Base-by-base conservation (phyloP, 2,113 vertebrate genomes). In the Trochalopteron elliotii region DNA sequence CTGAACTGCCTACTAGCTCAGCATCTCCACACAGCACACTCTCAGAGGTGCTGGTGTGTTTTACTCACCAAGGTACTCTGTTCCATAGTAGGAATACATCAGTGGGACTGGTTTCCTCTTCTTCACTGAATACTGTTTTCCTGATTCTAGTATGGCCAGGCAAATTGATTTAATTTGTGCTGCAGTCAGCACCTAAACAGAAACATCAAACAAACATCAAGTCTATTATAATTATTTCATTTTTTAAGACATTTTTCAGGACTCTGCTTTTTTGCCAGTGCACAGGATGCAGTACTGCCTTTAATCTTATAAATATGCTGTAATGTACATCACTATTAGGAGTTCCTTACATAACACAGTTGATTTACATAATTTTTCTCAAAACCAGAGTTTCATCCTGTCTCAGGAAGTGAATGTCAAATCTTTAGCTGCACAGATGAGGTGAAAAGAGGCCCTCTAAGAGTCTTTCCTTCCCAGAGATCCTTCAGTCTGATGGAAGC, bases 81-180 rank as follows among this genome's bases (percentile, higher is more conserved):
- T 99, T 76, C 98, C 98, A 75, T 99, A 99, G 94, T 99, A 99
- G 22, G 98, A 98, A 93, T 98, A 99, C 99, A 99, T 99, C 74
- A 99, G 98, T 4, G 98, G 98, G 76, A 98, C 98, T 1, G 98
- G 98, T 92, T 99, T 99, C 53, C 98, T 98, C 96, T 99, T 99
- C 97, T 98, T 98, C 81, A 96, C 92, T 75, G 98, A 98, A 61
- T 99, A 99, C 80, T 99, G 98, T 93, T 98, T 99, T 67, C 98
- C 98, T n/a, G 98, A 99, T 92, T 99, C 98, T 30, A 99, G 97
- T 96, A 99, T 99, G 37, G 98, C 98, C 94, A 98, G 98, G 90
- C 99, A 99, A 95, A 99, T 98, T 23, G 98, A 98, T 94, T 98
- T 98, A 94, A 99, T 99, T 95, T 99, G 98, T 94, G 97, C 98